phyloP scores from a whole-genome alignment of 2,888 invertebrate genomes.

The Smittia sp. region DNA sequence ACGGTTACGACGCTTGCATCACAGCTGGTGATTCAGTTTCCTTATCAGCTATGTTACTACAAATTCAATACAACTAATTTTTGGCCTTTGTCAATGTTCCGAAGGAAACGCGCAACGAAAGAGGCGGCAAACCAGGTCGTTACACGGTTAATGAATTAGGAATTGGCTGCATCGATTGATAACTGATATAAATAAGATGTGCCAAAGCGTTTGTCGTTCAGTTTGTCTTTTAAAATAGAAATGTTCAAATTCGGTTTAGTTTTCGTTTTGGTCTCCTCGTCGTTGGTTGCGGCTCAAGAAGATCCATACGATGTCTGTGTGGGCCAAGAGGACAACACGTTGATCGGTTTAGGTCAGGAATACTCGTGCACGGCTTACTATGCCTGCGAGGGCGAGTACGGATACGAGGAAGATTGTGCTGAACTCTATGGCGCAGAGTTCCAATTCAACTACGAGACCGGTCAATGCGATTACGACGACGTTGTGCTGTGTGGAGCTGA shows the following conservation, averaged over 20 bases:
- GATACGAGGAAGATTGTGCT: constrained; percentile 8
- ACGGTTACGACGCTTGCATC: neutral
- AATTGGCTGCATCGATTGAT: neutral
- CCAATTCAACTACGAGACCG: neutral
- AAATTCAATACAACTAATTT: constrained; percentile 12
- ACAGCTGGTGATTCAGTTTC: neutral
- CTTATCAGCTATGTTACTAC: neutral
- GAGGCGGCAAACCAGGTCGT: neutral
- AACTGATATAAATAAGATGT: constrained; percentile 8
- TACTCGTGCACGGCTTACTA: neutral
- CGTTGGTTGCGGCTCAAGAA: neutral
- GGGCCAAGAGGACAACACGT: constrained; percentile 1
- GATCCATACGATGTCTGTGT: neutral
- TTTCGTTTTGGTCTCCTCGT: neutral
- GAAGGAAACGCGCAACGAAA: neutral
- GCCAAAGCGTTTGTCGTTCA: neutral
- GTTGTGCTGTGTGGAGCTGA: neutral
- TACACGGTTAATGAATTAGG: constrained; percentile 14
- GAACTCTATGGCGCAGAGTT: neutral
- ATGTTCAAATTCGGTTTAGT: neutral
- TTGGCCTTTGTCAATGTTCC: neutral
- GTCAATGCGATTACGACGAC: neutral
- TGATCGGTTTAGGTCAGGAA: neutral
- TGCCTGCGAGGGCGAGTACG: neutral
- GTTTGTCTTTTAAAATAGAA: neutral